A percentile compares a stretch with the other conserved stretches of the same genome.
These are phyloP conservation scores for Mystacides longicornis DNA, from an alignment of 2,888 invertebrate species.

Conservation along the genomic window DNA sequence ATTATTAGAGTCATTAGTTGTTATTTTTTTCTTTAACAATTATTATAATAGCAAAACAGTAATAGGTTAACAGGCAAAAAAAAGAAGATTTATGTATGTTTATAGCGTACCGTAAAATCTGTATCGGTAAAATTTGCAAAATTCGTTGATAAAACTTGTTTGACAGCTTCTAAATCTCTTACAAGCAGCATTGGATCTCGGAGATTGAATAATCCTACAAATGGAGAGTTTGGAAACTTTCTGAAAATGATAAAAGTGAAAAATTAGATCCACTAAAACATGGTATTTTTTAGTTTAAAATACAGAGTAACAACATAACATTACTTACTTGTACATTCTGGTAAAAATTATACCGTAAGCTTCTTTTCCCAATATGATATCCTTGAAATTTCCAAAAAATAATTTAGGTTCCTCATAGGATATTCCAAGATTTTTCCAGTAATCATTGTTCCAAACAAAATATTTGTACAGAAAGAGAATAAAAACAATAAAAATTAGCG, in stretches of 20 bases:
- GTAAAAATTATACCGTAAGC: constrained; percentile 13
- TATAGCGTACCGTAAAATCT: constrained; percentile 5
- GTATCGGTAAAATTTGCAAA: constrained; percentile 2
- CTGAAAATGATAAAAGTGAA: background rate
- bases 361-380: constrained; percentile 6
- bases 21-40: too few relatives aligned
- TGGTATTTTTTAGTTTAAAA: too few relatives aligned
- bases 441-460: constrained; percentile 13
- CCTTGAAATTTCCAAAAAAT: constrained; percentile 16
- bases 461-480: too few relatives aligned
- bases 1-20: too few relatives aligned
- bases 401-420: constrained; percentile 13
- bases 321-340: constrained; percentile 14
- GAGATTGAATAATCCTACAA: background rate
- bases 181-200: background rate
- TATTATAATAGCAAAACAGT: too few relatives aligned
- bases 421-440: constrained; percentile 11
- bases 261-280: too few relatives aligned
- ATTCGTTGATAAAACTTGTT: background rate
- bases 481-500: background rate
- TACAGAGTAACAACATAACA: background rate
- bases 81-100: too few relatives aligned
- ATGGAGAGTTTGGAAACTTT: background rate
- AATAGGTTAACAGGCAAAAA: too few relatives aligned
- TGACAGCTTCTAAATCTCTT: background rate